These are phyloP conservation scores for Nomada goodeniana DNA, from an alignment of 2,888 invertebrate genomes.

Conservation along the genomic window DNA sequence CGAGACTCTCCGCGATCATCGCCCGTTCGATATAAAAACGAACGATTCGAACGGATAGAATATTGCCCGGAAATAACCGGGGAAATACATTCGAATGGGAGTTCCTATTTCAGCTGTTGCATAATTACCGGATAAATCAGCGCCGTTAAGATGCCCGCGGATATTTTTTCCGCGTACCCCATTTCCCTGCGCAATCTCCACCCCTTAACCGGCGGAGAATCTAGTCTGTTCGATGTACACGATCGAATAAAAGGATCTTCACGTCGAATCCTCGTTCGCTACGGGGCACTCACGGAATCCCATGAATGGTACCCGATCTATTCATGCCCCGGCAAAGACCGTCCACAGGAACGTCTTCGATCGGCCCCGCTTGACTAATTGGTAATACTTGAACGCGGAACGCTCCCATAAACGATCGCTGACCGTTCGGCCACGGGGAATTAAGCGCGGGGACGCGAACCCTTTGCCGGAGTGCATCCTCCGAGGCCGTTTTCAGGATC, in stretches of 20 bases:
- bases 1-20: too few relatives aligned
- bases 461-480: constrained; percentile 15
- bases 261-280: constrained; percentile 20
- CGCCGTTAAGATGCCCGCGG: too few relatives aligned
- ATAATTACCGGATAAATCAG: too few relatives aligned
- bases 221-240: not conserved
- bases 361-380: constrained; percentile 74
- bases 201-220: constrained; percentile 14
- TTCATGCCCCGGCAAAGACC: constrained; percentile 45
- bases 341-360: constrained; percentile 53
- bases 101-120: too few relatives aligned
- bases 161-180: too few relatives aligned
- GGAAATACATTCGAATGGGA: too few relatives aligned
- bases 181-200: not conserved
- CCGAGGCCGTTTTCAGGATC: constrained; percentile 26
- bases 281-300: constrained; percentile 13
- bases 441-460: constrained; percentile 54
- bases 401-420: constrained; percentile 72
- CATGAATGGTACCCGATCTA: constrained; percentile 42
- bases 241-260: constrained; percentile 1
- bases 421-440: constrained; percentile 49
- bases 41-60: too few relatives aligned
- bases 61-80: too few relatives aligned
- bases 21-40: too few relatives aligned
- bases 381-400: constrained; percentile 73